These are phyloP conservation scores for Terebella lapidaria DNA, from an alignment of 2,888 invertebrate species.

Conservation along the genomic window DNA sequence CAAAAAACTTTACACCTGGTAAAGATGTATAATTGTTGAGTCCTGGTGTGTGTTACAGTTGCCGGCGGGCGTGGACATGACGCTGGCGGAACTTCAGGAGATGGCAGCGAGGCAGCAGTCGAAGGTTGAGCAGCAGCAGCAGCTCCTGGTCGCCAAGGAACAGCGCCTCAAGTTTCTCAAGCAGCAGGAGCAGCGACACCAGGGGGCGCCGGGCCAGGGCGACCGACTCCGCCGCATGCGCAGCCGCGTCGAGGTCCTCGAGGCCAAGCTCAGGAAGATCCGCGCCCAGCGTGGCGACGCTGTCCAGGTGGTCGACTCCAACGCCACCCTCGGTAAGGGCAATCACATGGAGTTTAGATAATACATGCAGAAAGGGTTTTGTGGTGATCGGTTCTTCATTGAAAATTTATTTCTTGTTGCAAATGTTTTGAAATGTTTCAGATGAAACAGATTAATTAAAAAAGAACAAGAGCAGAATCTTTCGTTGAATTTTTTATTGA, in stretches of 20 bases:
- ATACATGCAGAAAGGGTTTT: no score
- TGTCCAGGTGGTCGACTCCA: constrained; percentile 82
- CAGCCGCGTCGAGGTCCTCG: constrained; percentile 90
- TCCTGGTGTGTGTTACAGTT: constrained; percentile 3
- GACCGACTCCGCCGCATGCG: constrained; percentile 80
- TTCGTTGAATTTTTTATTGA: no score
- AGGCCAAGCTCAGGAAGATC: constrained; percentile 85
- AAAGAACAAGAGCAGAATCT: no score
- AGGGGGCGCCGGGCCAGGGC: constrained; percentile 69
- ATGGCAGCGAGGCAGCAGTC: constrained; percentile 97
- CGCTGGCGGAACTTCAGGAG: constrained; percentile 87
- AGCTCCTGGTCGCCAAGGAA: constrained; percentile 82
- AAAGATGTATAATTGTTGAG: background rate
- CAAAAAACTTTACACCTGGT: no score
- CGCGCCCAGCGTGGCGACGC: constrained; percentile 89
- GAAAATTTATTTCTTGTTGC: no score
- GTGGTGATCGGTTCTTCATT: no score
- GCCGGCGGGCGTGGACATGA: constrained; percentile 41
- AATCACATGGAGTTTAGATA: no score
- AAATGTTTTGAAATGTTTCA: no score
- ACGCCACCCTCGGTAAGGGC: constrained; percentile 39
- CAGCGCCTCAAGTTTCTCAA: constrained; percentile 88
- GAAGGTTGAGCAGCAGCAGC: constrained; percentile 93
- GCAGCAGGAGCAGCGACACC: constrained; percentile 75
- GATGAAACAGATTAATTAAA: no score